Conservation (phyloP, 1,140 invertebrate genomes). For the Trypoxylus dichotomus region DNA sequence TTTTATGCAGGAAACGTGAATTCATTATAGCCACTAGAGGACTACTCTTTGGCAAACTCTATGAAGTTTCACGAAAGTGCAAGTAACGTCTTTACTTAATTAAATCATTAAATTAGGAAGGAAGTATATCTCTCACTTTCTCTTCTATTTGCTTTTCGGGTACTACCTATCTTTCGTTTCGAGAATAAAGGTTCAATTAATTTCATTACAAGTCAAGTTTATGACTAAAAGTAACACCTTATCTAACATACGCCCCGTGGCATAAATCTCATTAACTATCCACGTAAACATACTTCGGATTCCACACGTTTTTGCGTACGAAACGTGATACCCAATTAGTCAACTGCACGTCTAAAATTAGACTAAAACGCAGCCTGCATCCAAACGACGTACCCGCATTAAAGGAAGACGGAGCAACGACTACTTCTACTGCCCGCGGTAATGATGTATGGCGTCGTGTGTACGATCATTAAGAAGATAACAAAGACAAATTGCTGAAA, state of each 20-base stretch:
- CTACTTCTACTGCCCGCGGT: neutral
- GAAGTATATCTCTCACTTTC: too few species aligned
- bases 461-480: neutral
- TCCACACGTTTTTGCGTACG: neutral
- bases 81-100: too few species aligned
- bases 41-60: too few species aligned
- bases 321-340: neutral
- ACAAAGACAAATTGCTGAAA: slow-evolving; percentile 3
- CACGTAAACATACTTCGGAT: neutral
- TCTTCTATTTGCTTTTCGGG: too few species aligned
- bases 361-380: neutral
- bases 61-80: too few species aligned
- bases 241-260: neutral
- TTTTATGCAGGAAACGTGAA: too few species aligned
- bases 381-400: neutral
- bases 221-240: neutral
- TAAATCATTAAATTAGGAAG: too few species aligned
- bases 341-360: neutral
- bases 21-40: too few species aligned
- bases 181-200: too few species aligned
- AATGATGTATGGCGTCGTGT: neutral
- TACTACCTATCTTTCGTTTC: too few species aligned
- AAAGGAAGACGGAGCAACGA: neutral
- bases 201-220: too few species aligned
- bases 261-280: neutral